Evolutionary conservation across 1,140 invertebrate species (phyloP), one percentile per base, ranked within the genome.

Genomic region (Drosophila mauritiana): DNA sequence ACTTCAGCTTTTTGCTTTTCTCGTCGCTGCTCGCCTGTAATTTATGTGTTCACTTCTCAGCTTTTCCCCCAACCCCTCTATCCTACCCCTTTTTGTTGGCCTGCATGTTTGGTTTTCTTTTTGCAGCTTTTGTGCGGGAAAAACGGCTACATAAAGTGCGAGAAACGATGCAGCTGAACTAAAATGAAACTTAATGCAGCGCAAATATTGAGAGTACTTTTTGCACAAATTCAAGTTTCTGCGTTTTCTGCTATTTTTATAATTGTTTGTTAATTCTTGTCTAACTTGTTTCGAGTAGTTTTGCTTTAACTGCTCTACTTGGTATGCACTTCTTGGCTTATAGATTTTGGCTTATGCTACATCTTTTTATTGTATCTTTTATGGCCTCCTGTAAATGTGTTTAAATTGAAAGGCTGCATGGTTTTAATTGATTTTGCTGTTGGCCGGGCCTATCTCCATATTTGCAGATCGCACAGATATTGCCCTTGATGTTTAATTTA

Each of bases 41-140:
- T 89, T 89, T 89, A 89, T 84, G 76, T 80, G 74, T 53, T 70
- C 39, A 45, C 72, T 72, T 70, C 68, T 70, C 64, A 36, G 64
- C 64, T 68, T 56, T 69, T 69, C 48, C 51, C 40, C 34, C 25
- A 34, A 15, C 15, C 22, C 13, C 31, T 15, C 11, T 17, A 0
- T 17, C 17, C 17, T 17, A 1, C 22, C 27, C 34, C 25, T 39
- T 53, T 64, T 65, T 67, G 42, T 63, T 68, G 58, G 27, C 45
- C 15, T 11, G 27, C 40, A 39, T 64, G 54, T n/a, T 68, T 31
- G 61, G 37, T 43, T 67, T 67, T 62, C 51, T 65, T 49, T 34
- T 49, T 54, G 61, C 36, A 17, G 27, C 27, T 36, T 52, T 74
- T 70, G 13, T 22, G 43, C 13, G 43, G 22, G 40, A 22, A 56